Evolutionary conservation across 92 coral and sea anemone genomes (phyloP).

Genomic region (Porites evermanni): DNA sequence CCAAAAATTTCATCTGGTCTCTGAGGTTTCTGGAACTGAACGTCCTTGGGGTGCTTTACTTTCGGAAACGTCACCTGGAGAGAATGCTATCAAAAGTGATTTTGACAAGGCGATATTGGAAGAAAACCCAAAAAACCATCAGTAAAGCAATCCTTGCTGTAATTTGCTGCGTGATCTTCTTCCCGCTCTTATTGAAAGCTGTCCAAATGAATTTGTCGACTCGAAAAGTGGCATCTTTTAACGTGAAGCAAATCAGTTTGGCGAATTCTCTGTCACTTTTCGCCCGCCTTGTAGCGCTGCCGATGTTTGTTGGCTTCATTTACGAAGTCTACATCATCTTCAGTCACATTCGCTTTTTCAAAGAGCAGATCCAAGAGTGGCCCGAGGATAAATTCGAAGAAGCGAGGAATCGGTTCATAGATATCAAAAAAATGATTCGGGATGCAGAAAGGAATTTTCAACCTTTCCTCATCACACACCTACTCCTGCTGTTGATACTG

Average conservation of each 20-base stretch:
- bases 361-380: slow-evolving; percentile 65
- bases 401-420: slow-evolving; percentile 70
- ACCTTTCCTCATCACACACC: slow-evolving; percentile 45
- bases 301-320: slow-evolving; percentile 57
- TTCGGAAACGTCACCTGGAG: slow-evolving; percentile 66
- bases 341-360: slow-evolving; percentile 54
- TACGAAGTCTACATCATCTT: slow-evolving; percentile 62
- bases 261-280: slow-evolving; percentile 26
- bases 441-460: slow-evolving; percentile 67
- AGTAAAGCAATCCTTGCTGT: slow-evolving; percentile 7
- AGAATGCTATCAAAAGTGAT: slow-evolving; percentile 47
- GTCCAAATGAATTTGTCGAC: slow-evolving; percentile 46
- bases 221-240: slow-evolving; percentile 32
- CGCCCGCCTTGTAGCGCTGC: slow-evolving; percentile 56
- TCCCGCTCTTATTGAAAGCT: slow-evolving; percentile 48
- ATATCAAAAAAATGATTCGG: slow-evolving; percentile 43
- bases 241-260: background rate
- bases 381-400: slow-evolving; percentile 8
- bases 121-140: slow-evolving; percentile 44
- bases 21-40: slow-evolving; percentile 57
- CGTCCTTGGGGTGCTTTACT: slow-evolving; percentile 58
- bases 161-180: slow-evolving; percentile 26
- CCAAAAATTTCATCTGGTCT: slow-evolving; percentile 69
- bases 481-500: slow-evolving; percentile 43
- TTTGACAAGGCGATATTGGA: slow-evolving; percentile 60